Conservation (phyloP, 2,113 vertebrate genomes). For the Vireo altiloquus region DNA sequence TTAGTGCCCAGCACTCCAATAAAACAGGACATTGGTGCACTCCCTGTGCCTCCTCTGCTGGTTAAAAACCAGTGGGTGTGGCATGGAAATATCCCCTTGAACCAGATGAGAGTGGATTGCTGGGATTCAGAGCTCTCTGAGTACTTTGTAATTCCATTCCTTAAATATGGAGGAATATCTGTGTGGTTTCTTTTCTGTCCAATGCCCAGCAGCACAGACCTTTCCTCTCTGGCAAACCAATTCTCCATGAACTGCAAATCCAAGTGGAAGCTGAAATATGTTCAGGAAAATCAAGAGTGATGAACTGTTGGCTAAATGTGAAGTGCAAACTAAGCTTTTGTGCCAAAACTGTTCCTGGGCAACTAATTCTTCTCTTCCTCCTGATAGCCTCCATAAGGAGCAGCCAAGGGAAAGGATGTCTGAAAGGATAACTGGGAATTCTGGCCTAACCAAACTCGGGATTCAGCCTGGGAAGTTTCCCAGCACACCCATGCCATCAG, state of each 20-base stretch:
- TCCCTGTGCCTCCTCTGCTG: not conserved
- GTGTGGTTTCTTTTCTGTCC: not conserved
- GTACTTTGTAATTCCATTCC: not conserved
- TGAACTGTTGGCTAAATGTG: not conserved
- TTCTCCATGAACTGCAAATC: not conserved
- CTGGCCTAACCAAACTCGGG: not conserved
- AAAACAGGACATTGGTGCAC: not conserved
- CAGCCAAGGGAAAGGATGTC: not conserved
- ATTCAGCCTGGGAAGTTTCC: not conserved
- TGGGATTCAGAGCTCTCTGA: not conserved
- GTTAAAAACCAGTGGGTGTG: not conserved
- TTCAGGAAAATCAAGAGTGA: not conserved
- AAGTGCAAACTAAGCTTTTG: not conserved
- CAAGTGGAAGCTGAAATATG: not conserved
- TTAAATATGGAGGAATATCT: not conserved
- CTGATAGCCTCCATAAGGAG: not conserved
- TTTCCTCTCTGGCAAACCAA: not conserved
- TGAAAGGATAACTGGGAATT: not conserved
- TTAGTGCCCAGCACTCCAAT: not conserved
- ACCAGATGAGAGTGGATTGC: not conserved
- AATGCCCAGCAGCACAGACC: not conserved
- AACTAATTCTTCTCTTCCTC: not conserved
- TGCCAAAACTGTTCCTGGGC: not conserved
- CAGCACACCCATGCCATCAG: not conserved
- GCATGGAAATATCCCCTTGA: rapidly evolving